phyloP scores from a whole-genome alignment of 2,888 invertebrate genomes.

The Synergus japonicus region DNA sequence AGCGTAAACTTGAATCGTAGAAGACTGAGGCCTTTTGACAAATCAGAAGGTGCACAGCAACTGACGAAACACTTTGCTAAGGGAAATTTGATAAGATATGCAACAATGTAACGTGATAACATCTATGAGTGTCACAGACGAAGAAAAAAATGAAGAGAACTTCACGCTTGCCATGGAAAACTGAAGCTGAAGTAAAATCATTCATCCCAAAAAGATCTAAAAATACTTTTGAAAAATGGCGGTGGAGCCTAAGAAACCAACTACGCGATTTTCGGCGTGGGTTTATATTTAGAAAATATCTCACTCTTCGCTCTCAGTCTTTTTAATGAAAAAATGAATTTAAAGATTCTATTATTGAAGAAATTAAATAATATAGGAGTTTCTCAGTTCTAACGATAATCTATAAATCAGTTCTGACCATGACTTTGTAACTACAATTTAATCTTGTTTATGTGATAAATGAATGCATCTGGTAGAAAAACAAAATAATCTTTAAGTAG shows the following conservation, averaged over 20 bases:
- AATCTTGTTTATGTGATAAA: not conserved
- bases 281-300: conserved; percentile 13
- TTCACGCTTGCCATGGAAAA: conserved; percentile 13
- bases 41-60: not conserved
- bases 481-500: not conserved
- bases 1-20: not conserved
- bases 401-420: not conserved
- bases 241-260: not conserved
- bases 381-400: not conserved
- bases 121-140: conserved; percentile 25
- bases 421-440: not conserved
- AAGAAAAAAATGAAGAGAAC: conserved; percentile 9
- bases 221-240: conserved; percentile 28
- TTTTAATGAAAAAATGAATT: not conserved
- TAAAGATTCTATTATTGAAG: not conserved
- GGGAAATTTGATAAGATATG: conserved; percentile 27
- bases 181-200: conserved; percentile 34
- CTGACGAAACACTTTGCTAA: not conserved
- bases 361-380: not conserved
- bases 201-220: conserved; percentile 23
- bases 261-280: not conserved
- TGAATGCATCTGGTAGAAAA: not conserved
- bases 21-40: not conserved
- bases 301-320: not conserved
- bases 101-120: conserved; percentile 9